Base-by-base conservation (phyloP, 2,113 vertebrate species). In the Thermophis baileyi region DNA sequence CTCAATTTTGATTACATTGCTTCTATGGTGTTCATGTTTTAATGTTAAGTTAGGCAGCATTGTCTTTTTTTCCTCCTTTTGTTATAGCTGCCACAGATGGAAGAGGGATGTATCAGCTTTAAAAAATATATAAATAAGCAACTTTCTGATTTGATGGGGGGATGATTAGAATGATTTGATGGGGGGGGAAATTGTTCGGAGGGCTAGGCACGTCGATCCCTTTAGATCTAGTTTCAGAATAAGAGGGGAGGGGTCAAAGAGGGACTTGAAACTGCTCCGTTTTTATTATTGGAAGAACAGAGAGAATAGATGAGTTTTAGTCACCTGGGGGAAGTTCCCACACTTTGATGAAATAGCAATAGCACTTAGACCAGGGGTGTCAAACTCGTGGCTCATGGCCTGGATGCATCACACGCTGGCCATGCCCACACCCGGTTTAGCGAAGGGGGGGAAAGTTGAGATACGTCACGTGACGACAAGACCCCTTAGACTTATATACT, bases 151-250 rank as follows among this genome's bases (percentile, higher is more conserved):
- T 93, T 85, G 60, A 51, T 93, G 44, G 92, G 88, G 51, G 92
- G 27, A n/a, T n/a, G n/a, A n/a, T n/a, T n/a, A 63, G 89, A 93
- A 91, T 89, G 85, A 95, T 94, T 93, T 85, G 60, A 51, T 93
- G 44, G 92, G 88, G 51, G 92, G 27, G 6, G n/a, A 24, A 9
- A 81, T 9, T 81, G 74, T 81, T 81, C 18, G 18, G n/a, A 74
- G n/a, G 60, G 2, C 7, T 18, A 40, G n/a, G 69, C 16, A 7
- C 4, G 0, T 35, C 9, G 47, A 53, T 81, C 30, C 16, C 6
- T 88, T n/a, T 46, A 16, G 35, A 57, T 12, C 40, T 57, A 24
- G 24, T 16, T 57, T 89, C 53, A 57, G 25, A 40, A 44, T 69
- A 69, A 35, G 63, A n/a, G 57, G 18, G 35, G n/a, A 14, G 69